Evolutionary conservation across 2,888 invertebrate genomes (phyloP).

Genomic region (Tipula helvola): DNA sequence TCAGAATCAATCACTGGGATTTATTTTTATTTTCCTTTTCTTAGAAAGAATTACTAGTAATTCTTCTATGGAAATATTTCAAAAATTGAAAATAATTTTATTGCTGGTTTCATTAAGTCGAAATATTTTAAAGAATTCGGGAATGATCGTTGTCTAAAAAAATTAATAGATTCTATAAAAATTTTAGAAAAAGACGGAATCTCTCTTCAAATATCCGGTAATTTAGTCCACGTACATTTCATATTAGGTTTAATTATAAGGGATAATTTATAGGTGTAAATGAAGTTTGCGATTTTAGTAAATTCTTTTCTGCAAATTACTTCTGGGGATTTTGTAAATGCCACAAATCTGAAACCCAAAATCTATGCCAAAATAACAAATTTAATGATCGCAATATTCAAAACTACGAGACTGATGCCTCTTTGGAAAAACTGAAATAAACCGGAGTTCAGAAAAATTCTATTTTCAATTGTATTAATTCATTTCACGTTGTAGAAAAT

Average conservation of each 20-base stretch:
- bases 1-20: too few relatives aligned
- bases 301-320: not conserved
- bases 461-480: not conserved
- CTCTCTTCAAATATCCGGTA: not conserved
- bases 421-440: not conserved
- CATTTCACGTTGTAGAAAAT: not conserved
- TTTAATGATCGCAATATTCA: too few relatives aligned
- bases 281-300: not conserved
- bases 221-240: not conserved
- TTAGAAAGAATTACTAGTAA: too few relatives aligned
- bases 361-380: not conserved
- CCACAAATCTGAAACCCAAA: not conserved
- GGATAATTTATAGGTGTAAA: not conserved
- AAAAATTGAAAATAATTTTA: not conserved
- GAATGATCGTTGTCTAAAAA: too few relatives aligned
- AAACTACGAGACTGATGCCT: too few relatives aligned
- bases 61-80: too few relatives aligned
- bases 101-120: not conserved
- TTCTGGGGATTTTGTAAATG: not conserved
- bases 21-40: not conserved
- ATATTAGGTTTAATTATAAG: not conserved
- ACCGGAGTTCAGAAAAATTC: not conserved
- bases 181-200: not conserved
- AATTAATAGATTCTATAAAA: not conserved
- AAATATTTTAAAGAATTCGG: not conserved